Evolutionary conservation across 2,113 vertebrate genomes (phyloP).

Genomic region (Oryzias woworae): DNA sequence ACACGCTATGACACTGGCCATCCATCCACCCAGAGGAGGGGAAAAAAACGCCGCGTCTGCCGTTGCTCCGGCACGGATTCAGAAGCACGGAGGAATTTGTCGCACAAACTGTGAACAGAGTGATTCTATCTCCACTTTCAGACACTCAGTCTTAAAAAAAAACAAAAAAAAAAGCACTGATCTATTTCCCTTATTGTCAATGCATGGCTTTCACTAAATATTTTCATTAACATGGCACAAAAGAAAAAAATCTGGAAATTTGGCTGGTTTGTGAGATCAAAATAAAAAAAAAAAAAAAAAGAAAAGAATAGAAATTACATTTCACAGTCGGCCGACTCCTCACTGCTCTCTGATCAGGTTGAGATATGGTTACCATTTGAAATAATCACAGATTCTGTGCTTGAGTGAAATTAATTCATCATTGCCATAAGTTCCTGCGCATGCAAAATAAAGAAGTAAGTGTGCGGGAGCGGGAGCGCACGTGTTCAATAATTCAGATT

Average conservation of each 20-base stretch:
- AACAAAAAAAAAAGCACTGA: slow-evolving; percentile 28
- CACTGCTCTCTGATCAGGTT: slow-evolving; percentile 73
- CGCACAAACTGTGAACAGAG: slow-evolving; percentile 40
- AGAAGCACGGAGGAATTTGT: slow-evolving; percentile 55
- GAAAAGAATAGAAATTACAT: slow-evolving; percentile 63
- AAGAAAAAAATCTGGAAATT: slow-evolving; percentile 38
- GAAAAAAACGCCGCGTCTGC: slow-evolving; percentile 58
- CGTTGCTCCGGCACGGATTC: slow-evolving; percentile 49
- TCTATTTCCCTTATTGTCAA: slow-evolving; percentile 32
- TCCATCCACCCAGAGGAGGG: slow-evolving; percentile 56
- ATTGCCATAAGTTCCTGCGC: slow-evolving; percentile 84
- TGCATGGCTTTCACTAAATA: slow-evolving; percentile 56
- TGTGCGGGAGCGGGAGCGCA: slow-evolving; percentile 67
- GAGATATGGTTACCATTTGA: slow-evolving; percentile 79
- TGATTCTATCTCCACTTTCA: slow-evolving; percentile 36
- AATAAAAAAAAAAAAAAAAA: slow-evolving; percentile 43
- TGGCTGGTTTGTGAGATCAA: slow-evolving; percentile 52
- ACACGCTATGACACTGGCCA: slow-evolving; percentile 75
- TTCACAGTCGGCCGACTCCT: slow-evolving; percentile 74
- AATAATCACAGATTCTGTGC: slow-evolving; percentile 87
- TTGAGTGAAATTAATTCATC: slow-evolving; percentile 92
- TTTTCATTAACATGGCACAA: slow-evolving; percentile 38
- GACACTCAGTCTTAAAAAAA: slow-evolving; percentile 35
- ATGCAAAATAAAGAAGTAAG: slow-evolving; percentile 80
- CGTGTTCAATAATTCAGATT: slow-evolving; percentile 86